Base-by-base conservation (phyloP, 2,113 vertebrate genomes). In the Periophthalmus modestus region DNA sequence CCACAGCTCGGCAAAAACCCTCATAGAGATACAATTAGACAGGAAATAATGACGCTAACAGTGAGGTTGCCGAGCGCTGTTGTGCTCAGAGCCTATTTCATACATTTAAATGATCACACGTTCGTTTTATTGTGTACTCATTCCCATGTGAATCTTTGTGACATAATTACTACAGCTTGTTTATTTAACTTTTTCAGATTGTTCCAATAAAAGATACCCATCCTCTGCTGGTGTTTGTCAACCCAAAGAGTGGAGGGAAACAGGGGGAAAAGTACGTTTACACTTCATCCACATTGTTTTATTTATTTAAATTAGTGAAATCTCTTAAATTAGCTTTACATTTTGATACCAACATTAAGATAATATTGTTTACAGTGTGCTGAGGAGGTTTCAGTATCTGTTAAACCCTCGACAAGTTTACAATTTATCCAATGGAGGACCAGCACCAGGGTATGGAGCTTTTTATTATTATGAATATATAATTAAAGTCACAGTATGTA, bases 211-310 rank as follows among this genome's bases (percentile, higher is more conserved):
- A 92, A 68, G 87, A 93, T 74, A 95, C 90, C 39, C 95, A 96
- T 82, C 96, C 96, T 4, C 93, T 97, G 77, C 91, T 97, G 79
- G 95, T 97, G 76, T 97, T 97, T 79, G 95, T 97, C 54, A 98
- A 98, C 77, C 96, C 95, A 34, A 98, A 96, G 87, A 97, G 96
- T 81, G 96, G 96, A 52, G 96, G 96, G 71, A 98, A 97, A 78
- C 96, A 97, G 85, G 96, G 96, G 0, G 91, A 95, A 81, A 94
- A 93, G 96, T 97, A 79, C 93, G 28, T 47, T n/a, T 48, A 4
- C 0, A 62, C 18, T 58, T 48, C 87, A 46, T 2, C 3, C 33
- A 36, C 16, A 7, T 39, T 18, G 9, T 19, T 36, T 18, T 18
- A 65, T 39, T 19, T 11, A 0, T 13, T 48, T 15, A 13, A 48